These are phyloP conservation scores for Ormyrus rosae DNA, from an alignment of 2,888 invertebrate genomes.

Conservation along the genomic window DNA sequence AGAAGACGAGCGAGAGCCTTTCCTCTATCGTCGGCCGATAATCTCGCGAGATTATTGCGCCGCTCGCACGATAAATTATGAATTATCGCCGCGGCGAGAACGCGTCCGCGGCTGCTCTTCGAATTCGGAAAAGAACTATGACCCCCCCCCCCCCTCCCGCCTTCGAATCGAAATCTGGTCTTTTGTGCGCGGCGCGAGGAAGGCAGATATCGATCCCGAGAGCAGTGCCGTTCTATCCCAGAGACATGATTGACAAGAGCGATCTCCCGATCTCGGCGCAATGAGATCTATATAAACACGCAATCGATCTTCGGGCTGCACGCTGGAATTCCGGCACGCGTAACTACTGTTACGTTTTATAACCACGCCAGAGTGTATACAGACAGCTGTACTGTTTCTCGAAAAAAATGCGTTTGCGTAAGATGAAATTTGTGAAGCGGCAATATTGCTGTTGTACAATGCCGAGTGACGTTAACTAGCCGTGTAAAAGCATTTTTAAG, in stretches of 20 bases:
- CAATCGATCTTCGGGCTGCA: constrained; percentile 19
- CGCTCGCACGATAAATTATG: constrained; percentile 44
- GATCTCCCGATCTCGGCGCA: constrained; percentile 4
- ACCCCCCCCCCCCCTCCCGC: neutral
- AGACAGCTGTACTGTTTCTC: neutral
- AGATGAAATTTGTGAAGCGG: too few relatives aligned
- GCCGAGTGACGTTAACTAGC: too few relatives aligned
- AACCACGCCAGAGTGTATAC: neutral
- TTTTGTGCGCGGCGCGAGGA: neutral
- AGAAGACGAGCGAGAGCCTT: constrained; percentile 6
- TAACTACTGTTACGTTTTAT: neutral
- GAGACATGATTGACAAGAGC: constrained; percentile 26
- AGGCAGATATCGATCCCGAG: too few relatives aligned
- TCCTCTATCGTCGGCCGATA: constrained; percentile 39
- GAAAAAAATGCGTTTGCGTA: too few relatives aligned
- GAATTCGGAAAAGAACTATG: neutral
- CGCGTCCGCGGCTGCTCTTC: constrained; percentile 1
- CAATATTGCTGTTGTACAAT: too few relatives aligned
- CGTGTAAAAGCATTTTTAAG: too few relatives aligned
- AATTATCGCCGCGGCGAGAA: constrained; percentile 23
- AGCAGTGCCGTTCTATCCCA: too few relatives aligned
- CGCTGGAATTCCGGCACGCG: constrained; percentile 1
- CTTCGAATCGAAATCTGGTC: neutral
- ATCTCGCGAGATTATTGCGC: constrained; percentile 41
- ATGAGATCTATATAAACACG: constrained; percentile 6